Base-by-base conservation (phyloP, 2,113 vertebrate genomes). In the Zingel zingel region DNA sequence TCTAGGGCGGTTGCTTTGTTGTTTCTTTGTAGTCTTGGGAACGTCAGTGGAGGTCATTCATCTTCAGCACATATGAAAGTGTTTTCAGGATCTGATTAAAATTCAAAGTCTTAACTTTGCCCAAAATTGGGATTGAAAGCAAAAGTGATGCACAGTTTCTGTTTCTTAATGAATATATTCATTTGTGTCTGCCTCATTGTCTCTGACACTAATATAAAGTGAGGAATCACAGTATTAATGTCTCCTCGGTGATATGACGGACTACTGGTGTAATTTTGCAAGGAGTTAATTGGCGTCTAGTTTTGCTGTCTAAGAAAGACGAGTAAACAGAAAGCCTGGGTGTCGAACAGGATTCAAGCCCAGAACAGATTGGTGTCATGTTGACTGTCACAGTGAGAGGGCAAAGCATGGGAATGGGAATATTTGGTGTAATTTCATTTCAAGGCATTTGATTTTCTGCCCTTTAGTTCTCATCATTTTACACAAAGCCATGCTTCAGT, bases 381-480 rank as follows among this genome's bases (percentile, higher is more conserved):
- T 83, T 53, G 78, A 75, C 82, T 53, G 79, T 94, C 93, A 94
- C 93, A 92, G 91, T 94, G 93, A 93, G 81, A 86, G 81, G 83
- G 62, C 73, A 7, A 86, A 77, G 72, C 64, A 43, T 47, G 70
- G 77, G 70, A 76, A 73, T 73, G 33, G 6, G 33, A 33, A 45
- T 77, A 66, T 90, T 89, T 83, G 90, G 88, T 82, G 83, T 84
- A 0, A 82, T 81, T 77, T 77, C 25, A 51, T 73, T 14, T 47
- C 30, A 62, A 65, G 59, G 47, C 70, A n/a, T 65, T 74, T 48
- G 53, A 81, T 88, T 81, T 83, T 77, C 65, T 51, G 74, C 53
- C 70, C 53, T 57, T 47, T 63, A 10, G 19, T 48, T 74, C 43
- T 64, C 2, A 13, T 16, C 21, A 14, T 59, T 45, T 56, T 54